phyloP scores from a whole-genome alignment of 2,113 vertebrate genomes.

The Phodopus roborovskii region DNA sequence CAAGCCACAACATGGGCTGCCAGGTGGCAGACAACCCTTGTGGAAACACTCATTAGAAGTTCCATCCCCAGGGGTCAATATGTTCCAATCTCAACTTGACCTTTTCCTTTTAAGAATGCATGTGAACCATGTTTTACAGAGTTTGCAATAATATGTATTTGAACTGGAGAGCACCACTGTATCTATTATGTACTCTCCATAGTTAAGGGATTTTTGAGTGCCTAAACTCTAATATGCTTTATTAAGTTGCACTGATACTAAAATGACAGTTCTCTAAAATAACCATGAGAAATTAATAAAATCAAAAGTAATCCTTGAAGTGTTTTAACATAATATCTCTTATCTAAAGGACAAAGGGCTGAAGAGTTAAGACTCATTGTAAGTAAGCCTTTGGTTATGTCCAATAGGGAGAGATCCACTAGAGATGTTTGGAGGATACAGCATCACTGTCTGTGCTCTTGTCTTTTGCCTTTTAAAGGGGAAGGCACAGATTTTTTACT shows the following conservation, averaged over 20 bases:
- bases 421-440: neutral
- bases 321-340: constrained; percentile 52
- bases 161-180: neutral
- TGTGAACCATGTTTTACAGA: constrained; percentile 75
- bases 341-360: constrained; percentile 36
- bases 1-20: constrained; percentile 95
- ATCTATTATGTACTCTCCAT: neutral
- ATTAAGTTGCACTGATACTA: constrained; percentile 58
- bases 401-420: neutral
- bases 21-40: constrained; percentile 95
- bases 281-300: constrained; percentile 52
- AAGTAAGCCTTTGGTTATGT: neutral
- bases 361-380: neutral
- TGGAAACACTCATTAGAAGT: constrained; percentile 85
- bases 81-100: constrained; percentile 52
- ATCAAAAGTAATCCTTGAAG: constrained; percentile 43
- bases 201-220: constrained; percentile 57
- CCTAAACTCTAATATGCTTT: constrained; percentile 43
- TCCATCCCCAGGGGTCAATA: neutral
- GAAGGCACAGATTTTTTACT: constrained; percentile 49
- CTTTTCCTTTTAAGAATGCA: constrained; percentile 78
- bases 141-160: constrained; percentile 79
- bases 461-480: constrained; percentile 13
- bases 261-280: constrained; percentile 30
- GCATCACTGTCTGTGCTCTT: neutral